phyloP scores from a whole-genome alignment of 2,797 vertebrate species.

The Clamator glandarius region DNA sequence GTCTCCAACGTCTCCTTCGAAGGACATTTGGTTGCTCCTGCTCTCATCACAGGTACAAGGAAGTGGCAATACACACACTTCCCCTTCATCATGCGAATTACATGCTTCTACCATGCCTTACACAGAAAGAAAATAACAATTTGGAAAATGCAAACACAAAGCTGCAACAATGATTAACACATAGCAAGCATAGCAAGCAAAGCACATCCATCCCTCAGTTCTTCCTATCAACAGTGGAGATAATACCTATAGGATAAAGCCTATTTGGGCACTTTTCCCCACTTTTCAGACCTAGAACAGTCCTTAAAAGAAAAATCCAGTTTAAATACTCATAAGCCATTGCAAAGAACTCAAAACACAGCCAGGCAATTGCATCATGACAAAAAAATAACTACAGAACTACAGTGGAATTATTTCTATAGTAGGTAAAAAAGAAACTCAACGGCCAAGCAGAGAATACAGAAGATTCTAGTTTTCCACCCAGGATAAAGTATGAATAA shows the following conservation, averaged over 20 bases:
- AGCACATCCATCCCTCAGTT: background rate
- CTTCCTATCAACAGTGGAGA: rapidly evolving
- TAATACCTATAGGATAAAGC: background rate
- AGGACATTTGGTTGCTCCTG: background rate
- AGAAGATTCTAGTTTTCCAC: background rate
- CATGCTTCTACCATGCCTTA: rapidly evolving
- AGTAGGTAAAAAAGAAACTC: background rate
- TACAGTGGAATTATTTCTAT: background rate
- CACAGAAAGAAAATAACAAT: background rate
- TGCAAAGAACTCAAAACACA: background rate
- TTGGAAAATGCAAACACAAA: background rate
- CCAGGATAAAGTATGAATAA: background rate
- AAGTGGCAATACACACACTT: background rate
- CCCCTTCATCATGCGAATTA: background rate
- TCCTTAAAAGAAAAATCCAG: background rate
- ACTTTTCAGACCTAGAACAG: background rate
- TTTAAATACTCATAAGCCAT: background rate
- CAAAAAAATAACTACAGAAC: background rate
- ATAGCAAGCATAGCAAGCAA: background rate
- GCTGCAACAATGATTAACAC: background rate
- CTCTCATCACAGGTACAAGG: background rate
- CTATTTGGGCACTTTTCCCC: background rate
- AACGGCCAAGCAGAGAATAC: background rate
- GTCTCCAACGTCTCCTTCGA: background rate
- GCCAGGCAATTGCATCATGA: background rate